These are phyloP conservation scores for Apteryx owenii DNA, from an alignment of 2,113 vertebrate species.

Conservation along the genomic window DNA sequence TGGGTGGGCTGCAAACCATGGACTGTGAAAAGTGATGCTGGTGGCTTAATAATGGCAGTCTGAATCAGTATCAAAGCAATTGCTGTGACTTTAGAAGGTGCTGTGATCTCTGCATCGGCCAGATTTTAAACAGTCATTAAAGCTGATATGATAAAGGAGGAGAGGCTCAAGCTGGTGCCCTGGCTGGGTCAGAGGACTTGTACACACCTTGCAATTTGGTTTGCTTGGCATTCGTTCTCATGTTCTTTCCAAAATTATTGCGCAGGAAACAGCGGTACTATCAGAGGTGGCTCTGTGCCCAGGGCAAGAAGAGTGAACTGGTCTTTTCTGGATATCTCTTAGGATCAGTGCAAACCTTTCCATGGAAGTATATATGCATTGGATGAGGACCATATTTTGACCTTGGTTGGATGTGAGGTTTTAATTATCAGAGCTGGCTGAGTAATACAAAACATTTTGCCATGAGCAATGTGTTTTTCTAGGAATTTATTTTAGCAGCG, in stretches of 20 bases:
- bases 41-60: not conserved
- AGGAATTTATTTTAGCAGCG: constrained; percentile 33
- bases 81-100: not conserved
- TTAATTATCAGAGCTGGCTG: constrained; percentile 44
- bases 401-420: constrained; percentile 18
- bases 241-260: not conserved
- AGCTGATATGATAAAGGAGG: not conserved
- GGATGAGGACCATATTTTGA: not conserved
- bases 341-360: not conserved
- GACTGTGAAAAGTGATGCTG: not conserved
- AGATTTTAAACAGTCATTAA: not conserved
- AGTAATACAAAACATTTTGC: not conserved
- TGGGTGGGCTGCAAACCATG: not conserved
- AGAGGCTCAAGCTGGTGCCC: not conserved
- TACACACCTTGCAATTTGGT: not conserved
- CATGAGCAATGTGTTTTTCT: not conserved
- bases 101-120: not conserved
- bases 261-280: not conserved
- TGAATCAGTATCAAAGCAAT: not conserved
- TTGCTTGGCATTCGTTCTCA: fast-evolving
- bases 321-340: not conserved
- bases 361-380: not conserved
- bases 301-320: not conserved
- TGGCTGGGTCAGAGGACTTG: not conserved
- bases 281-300: not conserved